phyloP scores from a whole-genome alignment of 2,888 invertebrate species.

The Brenthis daphne region DNA sequence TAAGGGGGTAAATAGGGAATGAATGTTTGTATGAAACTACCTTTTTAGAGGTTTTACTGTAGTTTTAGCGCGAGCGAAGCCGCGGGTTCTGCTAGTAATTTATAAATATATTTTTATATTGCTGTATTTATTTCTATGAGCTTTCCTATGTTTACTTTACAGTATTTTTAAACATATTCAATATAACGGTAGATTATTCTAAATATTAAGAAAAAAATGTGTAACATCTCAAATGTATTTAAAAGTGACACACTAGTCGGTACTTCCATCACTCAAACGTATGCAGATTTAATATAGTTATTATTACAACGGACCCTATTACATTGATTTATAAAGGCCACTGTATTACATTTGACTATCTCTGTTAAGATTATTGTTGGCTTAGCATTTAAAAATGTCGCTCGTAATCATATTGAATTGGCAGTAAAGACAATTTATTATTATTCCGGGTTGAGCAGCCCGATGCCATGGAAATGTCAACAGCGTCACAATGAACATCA shows the following conservation, averaged over 20 bases:
- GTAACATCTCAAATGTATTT: neutral
- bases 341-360: constrained; percentile 31
- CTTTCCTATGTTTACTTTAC: too few species aligned
- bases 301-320: neutral
- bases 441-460: constrained; percentile 73
- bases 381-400: constrained; percentile 42
- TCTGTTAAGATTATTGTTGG: constrained; percentile 26
- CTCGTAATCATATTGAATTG: constrained; percentile 46
- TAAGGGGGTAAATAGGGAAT: too few species aligned
- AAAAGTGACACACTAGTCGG: neutral
- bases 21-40: too few species aligned
- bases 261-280: neutral
- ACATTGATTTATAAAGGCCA: constrained; percentile 26
- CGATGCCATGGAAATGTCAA: constrained; percentile 69
- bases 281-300: neutral
- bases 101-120: too few species aligned
- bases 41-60: too few species aligned
- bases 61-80: too few species aligned
- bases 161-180: neutral
- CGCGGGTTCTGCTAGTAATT: too few species aligned
- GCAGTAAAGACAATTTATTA: constrained; percentile 50
- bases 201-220: neutral
- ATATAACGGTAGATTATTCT: neutral
- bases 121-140: too few species aligned
- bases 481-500: constrained; percentile 51